These are phyloP conservation scores for Syngnathus scovelli DNA, from an alignment of 2,113 vertebrate species.

Conservation along the genomic window DNA sequence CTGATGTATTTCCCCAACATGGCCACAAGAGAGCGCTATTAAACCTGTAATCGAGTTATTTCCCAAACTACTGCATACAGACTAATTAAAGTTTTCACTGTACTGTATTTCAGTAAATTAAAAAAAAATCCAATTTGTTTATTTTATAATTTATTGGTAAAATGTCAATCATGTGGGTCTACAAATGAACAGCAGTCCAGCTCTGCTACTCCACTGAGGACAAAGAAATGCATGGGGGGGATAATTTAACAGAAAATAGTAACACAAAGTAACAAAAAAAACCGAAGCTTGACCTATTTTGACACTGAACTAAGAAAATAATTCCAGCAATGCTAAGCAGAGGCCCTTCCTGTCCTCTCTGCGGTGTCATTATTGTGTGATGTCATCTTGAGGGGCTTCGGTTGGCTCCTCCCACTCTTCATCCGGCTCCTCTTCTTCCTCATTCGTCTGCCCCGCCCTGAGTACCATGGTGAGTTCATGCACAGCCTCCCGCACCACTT, in stretches of 20 bases:
- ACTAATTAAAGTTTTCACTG: neutral
- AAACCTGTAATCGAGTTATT: neutral
- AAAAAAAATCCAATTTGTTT: neutral
- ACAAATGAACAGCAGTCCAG: neutral
- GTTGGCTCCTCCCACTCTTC: constrained; percentile 27
- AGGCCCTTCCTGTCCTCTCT: neutral
- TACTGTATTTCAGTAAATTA: too few species aligned
- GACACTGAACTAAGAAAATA: neutral
- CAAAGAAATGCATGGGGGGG: neutral
- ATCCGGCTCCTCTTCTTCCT: constrained; percentile 38
- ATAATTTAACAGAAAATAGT: neutral
- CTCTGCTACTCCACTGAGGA: neutral
- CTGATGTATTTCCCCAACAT: neutral
- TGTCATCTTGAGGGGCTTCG: constrained; percentile 17
- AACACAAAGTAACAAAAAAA: neutral
- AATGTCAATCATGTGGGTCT: neutral
- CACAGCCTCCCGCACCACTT: constrained; percentile 64
- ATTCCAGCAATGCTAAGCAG: neutral
- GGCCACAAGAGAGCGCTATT: neutral
- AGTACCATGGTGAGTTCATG: constrained; percentile 53
- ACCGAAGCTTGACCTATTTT: neutral
- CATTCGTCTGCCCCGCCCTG: constrained; percentile 36
- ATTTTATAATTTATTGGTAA: neutral
- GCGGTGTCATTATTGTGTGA: constrained; percentile 33
- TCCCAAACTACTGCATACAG: neutral